Conservation (phyloP, 2,888 invertebrate genomes). For the Malthinus seriepunctatus region DNA sequence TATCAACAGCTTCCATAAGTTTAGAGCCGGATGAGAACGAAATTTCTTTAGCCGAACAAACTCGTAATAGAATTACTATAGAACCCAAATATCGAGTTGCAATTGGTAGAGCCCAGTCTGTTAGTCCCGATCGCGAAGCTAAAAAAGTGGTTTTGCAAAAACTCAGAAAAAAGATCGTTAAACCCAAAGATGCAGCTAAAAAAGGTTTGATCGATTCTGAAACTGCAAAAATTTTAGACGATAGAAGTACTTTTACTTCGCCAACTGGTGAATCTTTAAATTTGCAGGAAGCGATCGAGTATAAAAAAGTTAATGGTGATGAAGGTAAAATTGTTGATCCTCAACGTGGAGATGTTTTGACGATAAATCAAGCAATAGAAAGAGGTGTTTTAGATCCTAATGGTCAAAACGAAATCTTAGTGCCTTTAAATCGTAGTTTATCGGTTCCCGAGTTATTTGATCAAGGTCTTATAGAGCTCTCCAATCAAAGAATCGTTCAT, state of each 20-base stretch:
- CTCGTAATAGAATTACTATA: slow-evolving; percentile 60
- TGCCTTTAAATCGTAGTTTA: slow-evolving; percentile 79
- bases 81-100: slow-evolving; percentile 71
- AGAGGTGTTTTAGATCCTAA: slow-evolving; percentile 80
- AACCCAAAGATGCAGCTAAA: slow-evolving; percentile 76
- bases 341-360: slow-evolving; percentile 76
- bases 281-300: slow-evolving; percentile 75
- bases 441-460: slow-evolving; percentile 82
- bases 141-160: slow-evolving; percentile 76
- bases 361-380: slow-evolving; percentile 81
- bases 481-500: slow-evolving; percentile 76
- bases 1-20: slow-evolving; percentile 48
- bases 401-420: slow-evolving; percentile 73
- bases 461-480: slow-evolving; percentile 81
- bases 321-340: slow-evolving; percentile 83
- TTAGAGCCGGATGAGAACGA: slow-evolving; percentile 44
- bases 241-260: slow-evolving; percentile 61
- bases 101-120: slow-evolving; percentile 63
- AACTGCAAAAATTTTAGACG: slow-evolving; percentile 72
- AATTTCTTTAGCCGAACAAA: slow-evolving; percentile 61
- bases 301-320: slow-evolving; percentile 71
- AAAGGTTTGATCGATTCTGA: slow-evolving; percentile 77
- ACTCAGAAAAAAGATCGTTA: slow-evolving; percentile 74
- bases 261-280: slow-evolving; percentile 65
- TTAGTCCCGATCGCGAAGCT: slow-evolving; percentile 64